These are phyloP conservation scores for Morinoia aosen DNA, from an alignment of 2,888 invertebrate species.

Conservation along the genomic window DNA sequence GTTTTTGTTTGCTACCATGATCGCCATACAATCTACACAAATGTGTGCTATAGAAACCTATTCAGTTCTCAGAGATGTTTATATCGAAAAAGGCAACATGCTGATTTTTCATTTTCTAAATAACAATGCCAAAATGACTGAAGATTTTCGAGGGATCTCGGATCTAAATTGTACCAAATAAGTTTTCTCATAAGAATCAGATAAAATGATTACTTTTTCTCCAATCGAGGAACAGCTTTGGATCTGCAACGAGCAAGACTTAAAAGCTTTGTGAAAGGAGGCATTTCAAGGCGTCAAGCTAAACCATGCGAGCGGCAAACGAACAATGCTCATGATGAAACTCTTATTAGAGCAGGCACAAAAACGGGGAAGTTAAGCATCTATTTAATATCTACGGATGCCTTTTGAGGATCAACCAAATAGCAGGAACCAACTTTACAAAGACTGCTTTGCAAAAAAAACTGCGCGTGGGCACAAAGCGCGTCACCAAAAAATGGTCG, in stretches of 20 bases:
- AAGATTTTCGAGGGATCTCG: background rate
- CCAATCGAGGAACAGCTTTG: background rate
- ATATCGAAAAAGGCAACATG: background rate
- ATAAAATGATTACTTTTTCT: background rate
- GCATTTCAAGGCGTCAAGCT: background rate
- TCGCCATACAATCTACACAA: background rate
- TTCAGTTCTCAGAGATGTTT: background rate
- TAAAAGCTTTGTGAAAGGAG: background rate
- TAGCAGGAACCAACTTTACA: background rate
- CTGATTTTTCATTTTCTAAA: background rate
- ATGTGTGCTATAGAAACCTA: background rate
- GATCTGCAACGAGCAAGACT: background rate
- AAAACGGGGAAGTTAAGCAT: background rate
- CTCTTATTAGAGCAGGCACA: background rate
- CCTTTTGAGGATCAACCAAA: background rate
- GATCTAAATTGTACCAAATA: background rate
- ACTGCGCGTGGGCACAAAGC: background rate
- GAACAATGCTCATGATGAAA: background rate
- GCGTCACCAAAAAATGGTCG: background rate
- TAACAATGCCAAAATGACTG: background rate
- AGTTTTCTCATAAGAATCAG: background rate
- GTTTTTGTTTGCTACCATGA: background rate
- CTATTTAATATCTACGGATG: background rate
- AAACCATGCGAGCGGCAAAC: background rate
- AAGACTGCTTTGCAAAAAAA: background rate